Conservation (phyloP, 2,888 invertebrate species). For the Eupithecia abbreviata region DNA sequence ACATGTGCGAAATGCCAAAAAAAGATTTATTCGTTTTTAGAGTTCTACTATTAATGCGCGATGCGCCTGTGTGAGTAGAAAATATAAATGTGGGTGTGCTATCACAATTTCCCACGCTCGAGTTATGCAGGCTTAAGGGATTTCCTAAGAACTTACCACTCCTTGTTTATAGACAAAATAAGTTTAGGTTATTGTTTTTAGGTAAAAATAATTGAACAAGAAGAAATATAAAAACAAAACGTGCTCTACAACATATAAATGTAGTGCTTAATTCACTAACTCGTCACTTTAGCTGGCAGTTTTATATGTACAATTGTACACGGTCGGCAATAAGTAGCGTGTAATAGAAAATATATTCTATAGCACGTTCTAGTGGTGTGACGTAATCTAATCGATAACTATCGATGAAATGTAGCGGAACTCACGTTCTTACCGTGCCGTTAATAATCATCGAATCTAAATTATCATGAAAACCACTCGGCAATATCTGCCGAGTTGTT, state of each 20-base stretch:
- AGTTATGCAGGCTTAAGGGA: too few species aligned
- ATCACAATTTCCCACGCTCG: too few species aligned
- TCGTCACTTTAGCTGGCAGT: not conserved
- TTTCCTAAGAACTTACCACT: not conserved
- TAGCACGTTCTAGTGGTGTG: constrained; percentile 22
- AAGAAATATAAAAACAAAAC: not conserved
- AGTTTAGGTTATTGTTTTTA: not conserved
- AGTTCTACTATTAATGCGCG: too few species aligned
- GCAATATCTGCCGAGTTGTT: not conserved
- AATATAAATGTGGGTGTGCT: too few species aligned
- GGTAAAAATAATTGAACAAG: not conserved
- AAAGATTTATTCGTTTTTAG: too few species aligned
- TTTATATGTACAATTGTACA: not conserved
- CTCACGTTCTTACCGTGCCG: constrained; percentile 32
- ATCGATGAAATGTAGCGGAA: constrained; percentile 33
- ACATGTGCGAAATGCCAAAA: too few species aligned
- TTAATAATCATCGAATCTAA: constrained; percentile 36
- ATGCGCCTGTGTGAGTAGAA: too few species aligned
- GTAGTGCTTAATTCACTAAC: not conserved
- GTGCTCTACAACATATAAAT: not conserved
- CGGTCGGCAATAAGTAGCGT: not conserved
- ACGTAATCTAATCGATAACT: constrained; percentile 33
- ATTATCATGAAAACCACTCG: constrained; percentile 27
- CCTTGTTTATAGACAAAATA: not conserved
- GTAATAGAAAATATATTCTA: constrained; percentile 6